Evolutionary conservation across 2,888 invertebrate genomes (phyloP), one percentile per base, ranked within the genome.

Genomic region (Rhagium mordax): DNA sequence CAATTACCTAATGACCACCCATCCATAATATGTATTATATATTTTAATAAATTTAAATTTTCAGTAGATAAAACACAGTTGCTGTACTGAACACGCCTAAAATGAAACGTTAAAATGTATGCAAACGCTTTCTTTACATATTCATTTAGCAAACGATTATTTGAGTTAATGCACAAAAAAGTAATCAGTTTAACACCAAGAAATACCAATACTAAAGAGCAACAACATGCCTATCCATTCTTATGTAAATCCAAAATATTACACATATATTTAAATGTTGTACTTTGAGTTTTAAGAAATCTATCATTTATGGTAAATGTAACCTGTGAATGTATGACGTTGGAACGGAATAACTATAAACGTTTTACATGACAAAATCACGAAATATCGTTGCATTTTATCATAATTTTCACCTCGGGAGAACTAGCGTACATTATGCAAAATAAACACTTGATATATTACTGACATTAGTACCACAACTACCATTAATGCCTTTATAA

Each of bases 201-300:
- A 64, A 18, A 16, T 64, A 27, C 49, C 51, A 64, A 15, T 29
- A 27, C 13, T 21, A 64, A 15, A 27, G 16, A 6, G 48, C 20
- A 21, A 20, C 47, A 15, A 51, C 18, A 53, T 65, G 24, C 6
- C 6, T 4, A 4, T 24, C 33, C 20, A 65, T 65, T 53, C 53
- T 65, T 65, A 65, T 65, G 65, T 65, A 65, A 65, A 65, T 65
- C 27, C 53, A 53, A 29, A 53, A 53, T 53, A 33, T 65, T 20
- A 53, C 33, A 27, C 20, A 49, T 53, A 49, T 5, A 10, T 51
- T 64, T 29, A 64, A 64, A 62, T 15, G 64, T 6, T 16, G 24
- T 49, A 49, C 13, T 47, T 61, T 21, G 21, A 49, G 24, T 65
- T 53, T 65, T 65, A 4, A 51, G 29, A 53, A 51, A 53, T 20